Conservation (phyloP, 2,113 vertebrate genomes). For the Empidonax traillii region DNA sequence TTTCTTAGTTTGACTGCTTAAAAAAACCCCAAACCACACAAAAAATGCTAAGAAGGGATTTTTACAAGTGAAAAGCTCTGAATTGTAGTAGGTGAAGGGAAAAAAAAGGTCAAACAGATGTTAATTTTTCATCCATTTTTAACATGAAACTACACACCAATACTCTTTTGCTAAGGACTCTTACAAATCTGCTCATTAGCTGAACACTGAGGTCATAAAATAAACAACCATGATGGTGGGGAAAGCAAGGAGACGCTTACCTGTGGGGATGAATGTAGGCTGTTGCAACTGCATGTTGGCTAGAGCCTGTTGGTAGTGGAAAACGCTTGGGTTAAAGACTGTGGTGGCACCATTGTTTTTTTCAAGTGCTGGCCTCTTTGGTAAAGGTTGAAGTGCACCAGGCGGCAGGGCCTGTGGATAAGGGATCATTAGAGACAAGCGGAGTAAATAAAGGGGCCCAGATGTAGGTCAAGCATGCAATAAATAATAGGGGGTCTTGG, state of each 20-base stretch:
- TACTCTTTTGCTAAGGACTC: background rate
- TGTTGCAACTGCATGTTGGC: constrained; percentile 96
- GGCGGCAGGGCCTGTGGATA: constrained; percentile 80
- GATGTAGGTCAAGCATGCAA: constrained; percentile 26
- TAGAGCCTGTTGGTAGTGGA: constrained; percentile 97
- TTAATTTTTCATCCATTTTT: constrained; percentile 31
- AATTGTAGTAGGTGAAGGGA: background rate
- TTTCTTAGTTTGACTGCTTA: background rate
- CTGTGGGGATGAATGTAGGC: constrained; percentile 89
- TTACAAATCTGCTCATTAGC: background rate
- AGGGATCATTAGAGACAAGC: constrained; percentile 68
- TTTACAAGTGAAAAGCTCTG: constrained; percentile 5
- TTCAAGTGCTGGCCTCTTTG: constrained; percentile 92
- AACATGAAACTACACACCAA: background rate
- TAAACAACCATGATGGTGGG: background rate
- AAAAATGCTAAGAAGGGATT: background rate
- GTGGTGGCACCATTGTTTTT: constrained; percentile 91
- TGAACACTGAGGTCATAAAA: background rate
- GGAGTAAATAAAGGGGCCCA: constrained; percentile 16
- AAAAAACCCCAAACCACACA: background rate
- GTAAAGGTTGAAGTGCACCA: constrained; percentile 86
- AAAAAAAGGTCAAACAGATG: background rate
- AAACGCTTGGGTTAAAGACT: constrained; percentile 92
- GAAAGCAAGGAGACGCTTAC: constrained; percentile 75
- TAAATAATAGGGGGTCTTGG: background rate